Conservation (phyloP, 2,797 vertebrate species). For the Pantherophis alleghaniensis region DNA sequence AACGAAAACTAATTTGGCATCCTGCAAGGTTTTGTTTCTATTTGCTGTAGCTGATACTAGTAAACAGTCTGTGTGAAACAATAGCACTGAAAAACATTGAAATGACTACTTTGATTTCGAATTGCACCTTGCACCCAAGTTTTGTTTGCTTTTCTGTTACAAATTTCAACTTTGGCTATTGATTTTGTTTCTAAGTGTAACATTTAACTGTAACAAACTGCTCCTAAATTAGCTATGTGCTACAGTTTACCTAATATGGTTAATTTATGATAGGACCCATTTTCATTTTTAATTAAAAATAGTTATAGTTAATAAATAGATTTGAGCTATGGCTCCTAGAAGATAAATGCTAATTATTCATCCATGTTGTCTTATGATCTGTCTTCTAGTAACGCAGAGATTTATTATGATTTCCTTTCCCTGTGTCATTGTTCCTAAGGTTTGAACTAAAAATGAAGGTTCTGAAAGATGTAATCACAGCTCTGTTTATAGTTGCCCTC, state of each 20-base stretch:
- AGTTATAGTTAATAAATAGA: neutral
- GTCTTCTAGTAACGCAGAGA: neutral
- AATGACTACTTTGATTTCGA: neutral
- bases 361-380: neutral
- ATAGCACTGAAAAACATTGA: neutral
- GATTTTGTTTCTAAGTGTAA: neutral
- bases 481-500: neutral
- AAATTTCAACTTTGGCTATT: neutral
- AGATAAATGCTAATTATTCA: neutral
- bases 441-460: conserved; percentile 1
- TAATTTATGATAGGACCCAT: neutral
- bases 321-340: neutral
- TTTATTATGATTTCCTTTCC: neutral
- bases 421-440: neutral
- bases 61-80: neutral
- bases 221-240: neutral
- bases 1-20: neutral
- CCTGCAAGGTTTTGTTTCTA: neutral
- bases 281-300: conserved; percentile 2
- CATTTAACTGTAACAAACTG: neutral
- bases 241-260: neutral
- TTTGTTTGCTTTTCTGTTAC: neutral
- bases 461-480: neutral
- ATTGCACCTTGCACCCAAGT: neutral
- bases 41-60: neutral